A percentile compares a stretch with the other conserved stretches of the same genome.
These are phyloP conservation scores for Syrrhaptes paradoxus DNA, from an alignment of 2,113 vertebrate species.

Conservation along the genomic window DNA sequence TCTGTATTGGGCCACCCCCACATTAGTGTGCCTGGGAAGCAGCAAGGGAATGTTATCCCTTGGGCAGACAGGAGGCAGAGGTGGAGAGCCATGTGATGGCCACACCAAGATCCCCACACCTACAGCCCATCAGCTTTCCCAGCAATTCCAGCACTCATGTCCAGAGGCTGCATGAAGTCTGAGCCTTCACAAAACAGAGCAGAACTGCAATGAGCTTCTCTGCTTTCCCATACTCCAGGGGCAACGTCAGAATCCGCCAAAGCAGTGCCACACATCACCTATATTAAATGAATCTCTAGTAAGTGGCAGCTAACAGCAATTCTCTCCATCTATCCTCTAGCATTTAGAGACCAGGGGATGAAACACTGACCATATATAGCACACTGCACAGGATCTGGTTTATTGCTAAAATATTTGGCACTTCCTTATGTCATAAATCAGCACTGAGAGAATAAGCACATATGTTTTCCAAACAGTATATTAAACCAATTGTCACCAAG, in stretches of 20 bases:
- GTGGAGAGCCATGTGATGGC: neutral
- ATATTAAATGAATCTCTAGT: neutral
- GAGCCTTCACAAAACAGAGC: neutral
- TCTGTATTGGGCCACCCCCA: neutral
- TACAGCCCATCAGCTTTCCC: neutral
- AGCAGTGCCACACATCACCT: neutral
- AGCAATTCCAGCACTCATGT: neutral
- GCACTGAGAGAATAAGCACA: neutral
- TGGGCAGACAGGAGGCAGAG: neutral
- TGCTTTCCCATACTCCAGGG: neutral
- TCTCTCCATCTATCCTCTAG: neutral
- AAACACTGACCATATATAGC: neutral
- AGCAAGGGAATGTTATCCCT: neutral
- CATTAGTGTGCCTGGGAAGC: rapidly evolving
- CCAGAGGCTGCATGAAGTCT: neutral
- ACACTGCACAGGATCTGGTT: neutral
- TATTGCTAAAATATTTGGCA: neutral
- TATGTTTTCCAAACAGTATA: neutral
- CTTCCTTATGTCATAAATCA: neutral
- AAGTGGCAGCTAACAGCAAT: neutral
- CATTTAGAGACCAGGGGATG: neutral
- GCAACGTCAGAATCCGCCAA: neutral
- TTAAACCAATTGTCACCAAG: neutral
- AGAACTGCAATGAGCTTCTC: neutral
- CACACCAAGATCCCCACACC: rapidly evolving